Conservation (phyloP, 2,888 invertebrate genomes). For the Amphipoea oculea region DNA sequence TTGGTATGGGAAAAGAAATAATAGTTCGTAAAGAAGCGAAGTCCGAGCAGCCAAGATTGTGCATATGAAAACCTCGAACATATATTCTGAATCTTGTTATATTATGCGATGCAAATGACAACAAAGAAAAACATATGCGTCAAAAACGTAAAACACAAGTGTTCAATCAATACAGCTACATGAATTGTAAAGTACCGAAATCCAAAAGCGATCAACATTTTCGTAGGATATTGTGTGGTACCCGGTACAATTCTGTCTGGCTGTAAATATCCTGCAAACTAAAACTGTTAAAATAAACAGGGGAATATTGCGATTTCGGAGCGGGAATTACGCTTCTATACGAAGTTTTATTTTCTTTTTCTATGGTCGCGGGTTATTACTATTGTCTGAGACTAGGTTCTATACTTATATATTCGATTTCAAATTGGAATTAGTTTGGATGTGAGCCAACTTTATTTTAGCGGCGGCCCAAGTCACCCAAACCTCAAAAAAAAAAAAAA, state of each 20-base stretch:
- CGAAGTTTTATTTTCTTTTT: neutral
- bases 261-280: neutral
- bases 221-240: neutral
- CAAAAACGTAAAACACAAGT: neutral
- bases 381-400: neutral
- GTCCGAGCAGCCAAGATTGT: too few species aligned
- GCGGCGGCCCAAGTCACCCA: neutral
- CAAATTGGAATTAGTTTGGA: constrained; percentile 5
- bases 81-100: neutral
- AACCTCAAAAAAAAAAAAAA: neutral
- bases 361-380: neutral
- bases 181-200: neutral
- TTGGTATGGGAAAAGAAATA: neutral
- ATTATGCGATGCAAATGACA: neutral
- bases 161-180: neutral
- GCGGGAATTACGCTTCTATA: neutral
- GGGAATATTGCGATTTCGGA: neutral
- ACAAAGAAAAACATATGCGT: neutral
- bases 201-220: neutral
- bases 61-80: neutral
- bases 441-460: neutral
- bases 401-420: neutral
- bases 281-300: neutral
- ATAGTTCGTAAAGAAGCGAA: neutral
- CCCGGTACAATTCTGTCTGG: neutral